Base-by-base conservation (phyloP, 2,888 invertebrate species). In the Lithosia quadra region DNA sequence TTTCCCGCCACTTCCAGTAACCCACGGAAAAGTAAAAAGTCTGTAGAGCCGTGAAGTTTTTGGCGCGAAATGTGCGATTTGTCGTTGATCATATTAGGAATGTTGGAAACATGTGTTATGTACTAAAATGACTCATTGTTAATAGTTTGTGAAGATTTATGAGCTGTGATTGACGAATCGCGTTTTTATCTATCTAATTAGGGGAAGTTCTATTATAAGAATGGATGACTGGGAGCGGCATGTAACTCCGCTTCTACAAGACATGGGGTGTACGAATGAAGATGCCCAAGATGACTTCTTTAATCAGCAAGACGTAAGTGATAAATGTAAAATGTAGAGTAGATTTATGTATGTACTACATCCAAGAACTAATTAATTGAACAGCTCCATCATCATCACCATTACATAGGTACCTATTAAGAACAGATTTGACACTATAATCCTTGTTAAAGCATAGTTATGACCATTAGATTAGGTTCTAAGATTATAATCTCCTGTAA, bases 151-250 rank as follows among this genome's bases (percentile, higher is more conserved):
- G 92, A 90, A 90, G 82, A 86, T 87, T 83, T 65, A 84, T 85
- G 79, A 88, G 86, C 86, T 89, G 92, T 91, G 91, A 85, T 89
- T 85, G 78, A 85, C 86, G 80, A 83, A 86, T 88, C 84, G 85
- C 84, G 82, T 82, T 85, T 76, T 70, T 75, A 76, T 77, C 69
- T 82, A 82, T 80, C 84, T 79, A 82, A 83, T 85, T 83, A 84
- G 85, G 84, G 81, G 79, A 83, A 88, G 85, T 87, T 88, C 82
- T 67, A 75, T 86, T 66, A 75, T 86, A 84, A 91, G 88, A 87
- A 95, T 95, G 95, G 95, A 95, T 91, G 95, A 96, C 88, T 96
- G 96, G 96, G 96, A 96, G 90, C 93, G 95, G 80, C 96, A 96
- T 85, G 95, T 96, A 75, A 95, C 95, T 70, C 95, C 95, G 61